Percentiles rank a stretch among this genome's conserved stretches.
Evolutionary conservation across 2,888 invertebrate species (phyloP).

Genomic region (Cepaea hortensis): DNA sequence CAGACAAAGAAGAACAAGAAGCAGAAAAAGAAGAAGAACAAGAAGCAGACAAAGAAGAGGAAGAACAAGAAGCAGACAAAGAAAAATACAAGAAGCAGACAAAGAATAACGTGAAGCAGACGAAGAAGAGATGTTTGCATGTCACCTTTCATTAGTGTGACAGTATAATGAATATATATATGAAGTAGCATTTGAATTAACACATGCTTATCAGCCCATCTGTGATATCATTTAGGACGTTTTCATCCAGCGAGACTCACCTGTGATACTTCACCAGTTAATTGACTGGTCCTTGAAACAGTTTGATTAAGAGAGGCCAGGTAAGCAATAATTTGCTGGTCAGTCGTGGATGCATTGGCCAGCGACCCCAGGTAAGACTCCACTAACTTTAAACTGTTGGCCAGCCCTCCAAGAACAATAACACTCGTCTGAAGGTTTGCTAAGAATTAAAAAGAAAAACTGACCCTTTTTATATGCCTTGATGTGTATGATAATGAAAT

Average conservation of each 20-base stretch:
- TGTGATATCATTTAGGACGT: too few relatives aligned
- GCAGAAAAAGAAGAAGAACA: too few relatives aligned
- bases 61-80: too few relatives aligned
- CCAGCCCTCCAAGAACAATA: background rate
- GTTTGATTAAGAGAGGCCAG: slow-evolving; percentile 29
- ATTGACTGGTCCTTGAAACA: background rate
- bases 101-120: too few relatives aligned
- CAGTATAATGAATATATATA: too few relatives aligned
- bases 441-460: background rate
- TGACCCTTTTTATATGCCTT: background rate
- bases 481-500: background rate
- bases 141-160: too few relatives aligned
- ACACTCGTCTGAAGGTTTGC: slow-evolving; percentile 2
- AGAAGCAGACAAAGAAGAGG: too few relatives aligned
- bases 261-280: background rate
- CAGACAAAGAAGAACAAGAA: too few relatives aligned
- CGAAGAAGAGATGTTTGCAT: too few relatives aligned
- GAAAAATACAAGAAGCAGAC: too few relatives aligned
- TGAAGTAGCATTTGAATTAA: too few relatives aligned
- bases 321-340: slow-evolving; percentile 17
- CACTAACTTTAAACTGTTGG: background rate
- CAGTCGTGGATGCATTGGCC: slow-evolving; percentile 15
- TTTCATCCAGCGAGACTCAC: background rate
- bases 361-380: slow-evolving; percentile 17
- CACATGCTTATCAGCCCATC: too few relatives aligned